Percentiles rank a stretch among this genome's conserved stretches.
Evolutionary conservation across 2,888 invertebrate species (phyloP).

Genomic region (Crepidodera aurea): DNA sequence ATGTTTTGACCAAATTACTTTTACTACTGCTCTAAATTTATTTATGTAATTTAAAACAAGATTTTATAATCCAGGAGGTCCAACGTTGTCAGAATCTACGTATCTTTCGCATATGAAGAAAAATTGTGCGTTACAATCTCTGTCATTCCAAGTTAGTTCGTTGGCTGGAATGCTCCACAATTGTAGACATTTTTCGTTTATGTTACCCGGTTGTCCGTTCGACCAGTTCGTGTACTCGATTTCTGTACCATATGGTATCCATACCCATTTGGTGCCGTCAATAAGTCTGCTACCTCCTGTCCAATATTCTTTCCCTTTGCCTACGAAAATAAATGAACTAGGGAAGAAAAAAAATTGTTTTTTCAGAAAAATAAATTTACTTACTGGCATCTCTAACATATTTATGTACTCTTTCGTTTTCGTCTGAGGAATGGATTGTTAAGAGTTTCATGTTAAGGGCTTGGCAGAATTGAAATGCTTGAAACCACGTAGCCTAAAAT

Average conservation of each 20-base stretch:
- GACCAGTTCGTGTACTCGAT: slow-evolving; percentile 23
- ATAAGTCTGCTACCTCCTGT: slow-evolving; percentile 10
- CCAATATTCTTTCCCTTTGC: slow-evolving; percentile 19
- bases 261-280: slow-evolving; percentile 14
- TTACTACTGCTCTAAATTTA: too few species aligned
- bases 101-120: neutral
- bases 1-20: too few species aligned
- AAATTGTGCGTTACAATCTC: neutral
- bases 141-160: slow-evolving; percentile 11
- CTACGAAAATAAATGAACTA: too few species aligned
- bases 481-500: neutral
- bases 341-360: too few species aligned
- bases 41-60: too few species aligned
- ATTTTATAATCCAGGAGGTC: too few species aligned
- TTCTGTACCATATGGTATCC: slow-evolving; percentile 7
- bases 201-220: slow-evolving; percentile 6
- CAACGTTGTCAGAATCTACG: neutral
- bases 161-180: neutral
- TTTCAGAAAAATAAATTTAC: too few species aligned
- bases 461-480: neutral
- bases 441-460: neutral
- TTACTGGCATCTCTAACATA: neutral
- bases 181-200: slow-evolving; percentile 16
- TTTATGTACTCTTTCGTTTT: neutral
- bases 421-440: neutral